Evolutionary conservation across 2,797 vertebrate genomes (phyloP).

Genomic region (Coendou prehensilis): DNA sequence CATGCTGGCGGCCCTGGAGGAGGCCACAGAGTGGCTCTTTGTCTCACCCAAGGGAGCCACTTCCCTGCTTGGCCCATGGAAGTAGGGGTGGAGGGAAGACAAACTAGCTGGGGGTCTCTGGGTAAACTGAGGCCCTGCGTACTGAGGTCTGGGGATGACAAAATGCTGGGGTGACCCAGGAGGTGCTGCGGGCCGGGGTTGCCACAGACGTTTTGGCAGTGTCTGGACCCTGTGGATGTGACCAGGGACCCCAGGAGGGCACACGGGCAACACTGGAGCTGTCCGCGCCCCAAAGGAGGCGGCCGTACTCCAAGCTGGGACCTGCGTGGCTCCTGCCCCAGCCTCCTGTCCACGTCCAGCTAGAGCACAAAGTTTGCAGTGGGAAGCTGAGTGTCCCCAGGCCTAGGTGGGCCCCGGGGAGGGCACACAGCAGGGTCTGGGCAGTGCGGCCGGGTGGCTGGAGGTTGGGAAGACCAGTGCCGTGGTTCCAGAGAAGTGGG

Average conservation of each 20-base stretch:
- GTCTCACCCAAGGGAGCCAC: neutral
- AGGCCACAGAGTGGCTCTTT: neutral
- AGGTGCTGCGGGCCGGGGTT: neutral
- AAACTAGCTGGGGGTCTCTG: neutral
- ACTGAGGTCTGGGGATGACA: neutral
- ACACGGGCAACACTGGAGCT: neutral
- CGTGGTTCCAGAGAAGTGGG: neutral
- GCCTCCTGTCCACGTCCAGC: neutral
- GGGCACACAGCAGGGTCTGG: neutral
- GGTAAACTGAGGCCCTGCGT: neutral
- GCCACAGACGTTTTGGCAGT: fast-evolving
- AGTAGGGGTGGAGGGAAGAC: neutral
- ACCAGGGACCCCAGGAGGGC: neutral
- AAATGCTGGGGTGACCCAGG: neutral
- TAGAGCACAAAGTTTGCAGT: neutral
- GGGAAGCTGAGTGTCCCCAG: neutral
- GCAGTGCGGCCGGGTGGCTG: neutral
- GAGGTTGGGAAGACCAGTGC: neutral
- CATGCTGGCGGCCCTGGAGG: neutral
- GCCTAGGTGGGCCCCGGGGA: neutral
- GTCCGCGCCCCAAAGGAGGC: neutral
- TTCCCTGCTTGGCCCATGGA: neutral
- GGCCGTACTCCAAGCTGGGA: neutral
- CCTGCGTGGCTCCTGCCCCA: neutral
- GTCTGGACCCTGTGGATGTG: neutral